Percentiles rank a stretch among this genome's conserved stretches.
These are phyloP conservation scores for Nansenia antarctica DNA, from an alignment of 2,113 vertebrate species.

Conservation along the genomic window DNA sequence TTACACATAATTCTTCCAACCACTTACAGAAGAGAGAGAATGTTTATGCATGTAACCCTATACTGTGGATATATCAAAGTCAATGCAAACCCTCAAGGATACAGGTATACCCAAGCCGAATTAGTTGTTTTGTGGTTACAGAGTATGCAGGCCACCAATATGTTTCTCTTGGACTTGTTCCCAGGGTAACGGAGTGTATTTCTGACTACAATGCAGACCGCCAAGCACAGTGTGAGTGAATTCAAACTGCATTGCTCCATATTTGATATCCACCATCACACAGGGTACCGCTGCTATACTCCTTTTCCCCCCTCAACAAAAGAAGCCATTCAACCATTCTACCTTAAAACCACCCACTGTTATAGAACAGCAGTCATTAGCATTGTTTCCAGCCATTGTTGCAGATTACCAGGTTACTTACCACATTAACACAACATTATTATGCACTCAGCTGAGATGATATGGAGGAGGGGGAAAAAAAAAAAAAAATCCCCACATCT, in stretches of 20 bases:
- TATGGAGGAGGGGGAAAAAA: not conserved
- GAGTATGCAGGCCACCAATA: constrained; percentile 45
- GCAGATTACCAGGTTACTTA: constrained; percentile 37
- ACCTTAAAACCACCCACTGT: constrained; percentile 3
- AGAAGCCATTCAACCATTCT: constrained; percentile 20
- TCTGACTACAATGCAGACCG: constrained; percentile 46
- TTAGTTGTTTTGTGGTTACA: constrained; percentile 39
- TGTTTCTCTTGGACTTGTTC: constrained; percentile 52
- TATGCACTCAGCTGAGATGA: constrained; percentile 14
- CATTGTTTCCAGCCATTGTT: not conserved
- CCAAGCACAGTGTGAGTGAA: constrained; percentile 28
- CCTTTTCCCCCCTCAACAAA: constrained; percentile 13
- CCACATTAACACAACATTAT: constrained; percentile 10
- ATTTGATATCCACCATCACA: constrained; percentile 35
- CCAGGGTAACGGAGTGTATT: constrained; percentile 50
- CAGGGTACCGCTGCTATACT: constrained; percentile 9
- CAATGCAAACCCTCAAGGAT: constrained; percentile 33
- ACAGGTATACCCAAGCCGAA: constrained; percentile 24
- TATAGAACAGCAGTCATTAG: constrained; percentile 23
- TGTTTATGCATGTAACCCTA: not conserved
- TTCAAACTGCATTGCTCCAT: not conserved
- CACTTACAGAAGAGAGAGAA: not conserved
- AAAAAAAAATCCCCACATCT: constrained; percentile 34
- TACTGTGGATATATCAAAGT: constrained; percentile 30
- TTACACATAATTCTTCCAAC: not conserved